Evolutionary conservation across 2,888 invertebrate genomes (phyloP), one percentile per base, ranked within the genome.

Genomic region (Harpagoxenus sublaevis): DNA sequence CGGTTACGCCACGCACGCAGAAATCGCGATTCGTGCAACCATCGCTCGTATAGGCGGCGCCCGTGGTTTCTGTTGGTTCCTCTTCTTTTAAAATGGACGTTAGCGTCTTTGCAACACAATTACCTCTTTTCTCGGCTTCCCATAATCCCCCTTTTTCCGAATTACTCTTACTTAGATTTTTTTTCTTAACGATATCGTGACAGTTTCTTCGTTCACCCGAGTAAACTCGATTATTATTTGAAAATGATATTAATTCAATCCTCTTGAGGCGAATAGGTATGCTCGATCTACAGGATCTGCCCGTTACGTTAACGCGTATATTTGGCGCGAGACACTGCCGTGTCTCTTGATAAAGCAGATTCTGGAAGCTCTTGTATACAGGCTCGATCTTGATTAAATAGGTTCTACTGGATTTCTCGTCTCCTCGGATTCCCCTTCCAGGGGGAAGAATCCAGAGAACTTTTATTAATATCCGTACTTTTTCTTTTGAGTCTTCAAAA

Each of bases 1-100:
- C 73, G 68, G 78, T 74, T 85, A 89, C 87, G 88, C 87, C 88
- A 87, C 88, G 88, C 88, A 88, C 85, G 87, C 87, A 85, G 71
- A 81, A 81, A 60, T 81, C 35, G 65, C 53, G 65, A 73, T 31
- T 57, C 42, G 75, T 68, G 71, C 71, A 83, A 83, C 53, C 53
- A 68, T 42, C 42, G n/a, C 66, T 78, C 60, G 35, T 39, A 77
- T 23, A 55, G 62, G 70, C 60, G 68, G 48, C 84, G 84, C 60
- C 48, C 68, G 63, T 60, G 45, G 28, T 70, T 82, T 70, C 66
- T 53, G 51, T 82, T 55, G 53, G 12, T 70, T 68, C 35, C 23
- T 81, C 71, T 81, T 79, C 70, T 70, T 65, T 57, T 48, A 48
- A 81, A 81, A 71, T 48, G 53, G 65, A 62, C 31, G 66, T 57